Conservation (phyloP, 2,888 invertebrate genomes). For the Oscheius sp. region DNA sequence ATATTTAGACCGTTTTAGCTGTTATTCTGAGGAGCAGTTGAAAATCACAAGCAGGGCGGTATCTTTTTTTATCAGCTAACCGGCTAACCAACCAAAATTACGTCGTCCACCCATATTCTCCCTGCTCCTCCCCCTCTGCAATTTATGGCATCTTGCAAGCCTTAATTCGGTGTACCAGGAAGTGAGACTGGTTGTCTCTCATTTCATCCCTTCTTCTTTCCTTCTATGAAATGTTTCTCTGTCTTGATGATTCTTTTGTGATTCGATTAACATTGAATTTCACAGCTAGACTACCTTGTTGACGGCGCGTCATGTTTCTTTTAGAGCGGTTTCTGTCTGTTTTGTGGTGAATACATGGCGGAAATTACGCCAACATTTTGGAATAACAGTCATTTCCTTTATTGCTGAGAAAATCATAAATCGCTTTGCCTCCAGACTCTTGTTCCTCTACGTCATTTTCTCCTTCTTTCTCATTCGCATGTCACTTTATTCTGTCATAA, state of each 20-base stretch:
- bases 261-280: slow-evolving; percentile 22
- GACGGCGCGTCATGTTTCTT: background rate
- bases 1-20: background rate
- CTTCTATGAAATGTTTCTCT: background rate
- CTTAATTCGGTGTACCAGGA: slow-evolving; percentile 17
- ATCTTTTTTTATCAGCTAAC: too few relatives aligned
- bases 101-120: background rate
- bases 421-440: background rate
- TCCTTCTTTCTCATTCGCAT: background rate
- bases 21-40: background rate
- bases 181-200: background rate
- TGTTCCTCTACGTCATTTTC: background rate
- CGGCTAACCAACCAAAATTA: too few relatives aligned
- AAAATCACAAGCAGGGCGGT: too few relatives aligned
- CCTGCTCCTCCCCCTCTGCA: slow-evolving; percentile 14
- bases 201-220: background rate
- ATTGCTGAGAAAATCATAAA: too few relatives aligned
- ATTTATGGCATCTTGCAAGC: slow-evolving; percentile 30
- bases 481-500: slow-evolving; percentile 5
- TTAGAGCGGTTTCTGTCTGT: background rate
- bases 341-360: too few relatives aligned
- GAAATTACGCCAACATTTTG: too few relatives aligned
- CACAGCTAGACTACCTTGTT: background rate
- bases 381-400: too few relatives aligned
- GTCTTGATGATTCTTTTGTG: background rate